Evolutionary conservation across 2,797 vertebrate genomes (phyloP).

Genomic region (Benthosema pterotum): DNA sequence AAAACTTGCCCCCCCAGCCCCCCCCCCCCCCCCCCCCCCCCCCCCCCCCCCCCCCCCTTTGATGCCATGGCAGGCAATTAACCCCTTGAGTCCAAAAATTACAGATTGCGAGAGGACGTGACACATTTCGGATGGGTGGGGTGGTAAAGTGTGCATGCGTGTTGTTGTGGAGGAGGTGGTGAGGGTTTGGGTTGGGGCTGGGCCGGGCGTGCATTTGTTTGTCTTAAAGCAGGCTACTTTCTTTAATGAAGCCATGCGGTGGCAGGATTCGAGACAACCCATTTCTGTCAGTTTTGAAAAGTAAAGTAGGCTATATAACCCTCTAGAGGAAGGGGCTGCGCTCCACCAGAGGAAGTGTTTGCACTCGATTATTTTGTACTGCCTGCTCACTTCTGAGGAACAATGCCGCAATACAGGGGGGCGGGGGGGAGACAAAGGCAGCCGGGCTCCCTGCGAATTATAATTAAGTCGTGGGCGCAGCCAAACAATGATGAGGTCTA

Average conservation of each 20-base stretch:
- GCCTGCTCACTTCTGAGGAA: constrained; percentile 77
- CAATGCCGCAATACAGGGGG: constrained; percentile 71
- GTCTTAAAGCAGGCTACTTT: constrained; percentile 76
- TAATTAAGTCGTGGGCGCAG: constrained; percentile 78
- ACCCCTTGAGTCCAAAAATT: constrained; percentile 79
- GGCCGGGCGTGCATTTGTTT: constrained; percentile 71
- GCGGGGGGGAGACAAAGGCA: constrained; percentile 71
- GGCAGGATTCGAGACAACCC: constrained; percentile 81
- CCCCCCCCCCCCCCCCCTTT: no score
- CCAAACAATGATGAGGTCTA: constrained; percentile 76
- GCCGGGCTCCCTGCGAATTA: constrained; percentile 72
- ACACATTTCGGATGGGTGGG: constrained; percentile 75
- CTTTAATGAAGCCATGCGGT: constrained; percentile 78
- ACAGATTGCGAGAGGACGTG: constrained; percentile 78
- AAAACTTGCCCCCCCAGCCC: constrained; percentile 76
- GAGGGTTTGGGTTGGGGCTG: constrained; percentile 16
- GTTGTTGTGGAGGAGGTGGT: constrained; percentile 39
- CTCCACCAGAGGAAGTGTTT: constrained; percentile 77
- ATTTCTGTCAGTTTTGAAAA: constrained; percentile 86
- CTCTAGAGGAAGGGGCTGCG: constrained; percentile 76
- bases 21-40: no score
- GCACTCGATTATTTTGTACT: constrained; percentile 77
- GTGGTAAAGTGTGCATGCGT: constrained; percentile 65
- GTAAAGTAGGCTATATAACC: constrained; percentile 80
- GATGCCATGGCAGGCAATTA: constrained; percentile 85